Evolutionary conservation across 2,113 vertebrate genomes (phyloP), one percentile per base, ranked within the genome.

Genomic region (Coturnix japonica): DNA sequence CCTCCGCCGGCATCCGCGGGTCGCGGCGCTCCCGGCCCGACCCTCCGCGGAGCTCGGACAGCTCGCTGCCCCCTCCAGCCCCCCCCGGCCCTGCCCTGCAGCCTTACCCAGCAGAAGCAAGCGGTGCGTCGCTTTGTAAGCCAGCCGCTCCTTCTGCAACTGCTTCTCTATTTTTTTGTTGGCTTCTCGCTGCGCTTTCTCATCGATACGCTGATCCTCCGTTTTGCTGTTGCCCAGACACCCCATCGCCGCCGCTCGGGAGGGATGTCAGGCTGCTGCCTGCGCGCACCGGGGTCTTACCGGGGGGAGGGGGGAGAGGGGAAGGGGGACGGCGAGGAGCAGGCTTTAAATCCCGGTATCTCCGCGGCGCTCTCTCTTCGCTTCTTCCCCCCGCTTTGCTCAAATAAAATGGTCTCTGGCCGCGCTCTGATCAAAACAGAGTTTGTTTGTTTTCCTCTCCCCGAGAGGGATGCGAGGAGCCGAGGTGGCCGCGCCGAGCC

Each of bases 151-250:
- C 96, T 99, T 99, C 97, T 99, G 99, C 96, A 99, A 95, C 98
- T 99, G 98, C 96, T 99, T 99, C 96, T 99, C 99, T 94, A 99
- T 99, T 97, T 99, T 99, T 97, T 99, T 99, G 98, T 99, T 99
- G 96, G 99, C 98, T 98, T 99, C 99, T 96, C 99, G 98, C 95
- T 99, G 98, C 91, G 99, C 98, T 97, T 99, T 99, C 96, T 99
- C 99, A 97, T 99, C 99, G 96, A 99, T 99, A 97, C 99, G 98
- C 98, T 99, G 99, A 97, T 99, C 99, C 97, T 99, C 97, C 86
- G 99, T 99, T 98, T 99, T 99, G 98, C 98, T 99, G 98, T 99
- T 99, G 97, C 99, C 99, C 98, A 99, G 97, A 98, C 99, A 99
- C 97, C 99, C 99, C 99, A 99, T 99, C 90, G 95, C 96, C 97